Evolutionary conservation across 2,888 invertebrate species (phyloP).

Genomic region (Orchestes rusci): DNA sequence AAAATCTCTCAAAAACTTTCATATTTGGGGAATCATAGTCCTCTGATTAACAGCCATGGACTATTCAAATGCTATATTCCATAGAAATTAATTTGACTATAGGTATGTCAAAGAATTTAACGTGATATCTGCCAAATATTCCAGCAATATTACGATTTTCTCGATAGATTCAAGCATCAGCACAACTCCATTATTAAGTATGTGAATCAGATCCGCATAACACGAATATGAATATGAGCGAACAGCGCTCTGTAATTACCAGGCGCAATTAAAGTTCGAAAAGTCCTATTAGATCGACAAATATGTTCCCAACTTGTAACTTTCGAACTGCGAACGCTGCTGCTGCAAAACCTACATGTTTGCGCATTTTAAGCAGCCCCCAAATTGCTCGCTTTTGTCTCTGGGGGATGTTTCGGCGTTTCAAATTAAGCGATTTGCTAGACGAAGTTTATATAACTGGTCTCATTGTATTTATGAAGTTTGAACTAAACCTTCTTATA

Average conservation of each 20-base stretch:
- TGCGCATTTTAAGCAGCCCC: constrained; percentile 18
- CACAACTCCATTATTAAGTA: constrained; percentile 7
- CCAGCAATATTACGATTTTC: too few species aligned
- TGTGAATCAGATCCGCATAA: constrained; percentile 21
- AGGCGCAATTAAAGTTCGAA: constrained; percentile 22
- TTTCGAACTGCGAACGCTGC: constrained; percentile 6
- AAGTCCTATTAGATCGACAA: constrained; percentile 26
- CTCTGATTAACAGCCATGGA: too few species aligned
- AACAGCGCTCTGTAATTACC: constrained; percentile 27
- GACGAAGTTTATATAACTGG: background rate
- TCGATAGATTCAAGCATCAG: too few species aligned
- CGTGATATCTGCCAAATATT: too few species aligned
- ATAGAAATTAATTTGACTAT: too few species aligned
- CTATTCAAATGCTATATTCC: too few species aligned
- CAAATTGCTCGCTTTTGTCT: constrained; percentile 4
- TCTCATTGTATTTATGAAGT: too few species aligned
- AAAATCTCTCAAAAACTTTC: too few species aligned
- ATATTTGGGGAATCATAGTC: too few species aligned
- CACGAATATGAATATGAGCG: constrained; percentile 25
- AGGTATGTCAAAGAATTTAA: too few species aligned
- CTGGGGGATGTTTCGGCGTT: background rate
- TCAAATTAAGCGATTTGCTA: background rate
- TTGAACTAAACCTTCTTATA: too few species aligned
- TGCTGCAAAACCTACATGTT: constrained; percentile 18
- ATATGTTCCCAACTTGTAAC: constrained; percentile 24